phyloP scores from a whole-genome alignment of 2,113 vertebrate genomes.

The Notothenia coriiceps region DNA sequence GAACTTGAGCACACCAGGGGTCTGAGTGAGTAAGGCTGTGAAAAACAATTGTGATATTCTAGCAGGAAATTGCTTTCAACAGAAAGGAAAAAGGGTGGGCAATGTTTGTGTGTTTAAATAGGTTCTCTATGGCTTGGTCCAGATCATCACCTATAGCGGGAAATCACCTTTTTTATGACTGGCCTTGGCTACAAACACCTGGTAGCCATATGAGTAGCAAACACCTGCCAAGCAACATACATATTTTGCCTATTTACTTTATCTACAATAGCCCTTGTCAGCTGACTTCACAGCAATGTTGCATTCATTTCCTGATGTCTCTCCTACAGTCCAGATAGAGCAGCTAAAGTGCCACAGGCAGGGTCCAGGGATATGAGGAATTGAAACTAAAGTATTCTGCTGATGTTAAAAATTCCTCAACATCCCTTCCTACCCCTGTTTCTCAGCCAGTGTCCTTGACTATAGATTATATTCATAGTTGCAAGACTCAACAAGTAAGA shows the following conservation, averaged over 20 bases:
- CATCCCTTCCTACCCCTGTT: constrained; percentile 4
- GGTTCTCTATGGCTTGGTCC: constrained; percentile 16
- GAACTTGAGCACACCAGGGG: constrained; percentile 18
- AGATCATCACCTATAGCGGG: background rate
- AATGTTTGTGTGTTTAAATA: background rate
- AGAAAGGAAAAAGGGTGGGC: background rate
- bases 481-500: background rate
- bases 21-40: constrained; percentile 5
- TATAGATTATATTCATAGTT: background rate
- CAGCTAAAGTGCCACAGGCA: constrained; percentile 9
- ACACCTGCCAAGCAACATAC: background rate
- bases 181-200: constrained; percentile 30
- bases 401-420: constrained; percentile 33
- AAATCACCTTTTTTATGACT: constrained; percentile 28
- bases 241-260: background rate
- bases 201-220: constrained; percentile 16
- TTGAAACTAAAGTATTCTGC: constrained; percentile 22
- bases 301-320: constrained; percentile 17
- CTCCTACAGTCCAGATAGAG: constrained; percentile 16
- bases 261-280: constrained; percentile 7
- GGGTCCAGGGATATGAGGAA: constrained; percentile 7
- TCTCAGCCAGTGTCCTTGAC: background rate
- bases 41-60: constrained; percentile 54
- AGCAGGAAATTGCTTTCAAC: constrained; percentile 58
- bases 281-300: constrained; percentile 9